Evolutionary conservation across 1,140 invertebrate genomes (phyloP), one percentile per base, ranked within the genome.

Genomic region (Rhopalosiphum padi): DNA sequence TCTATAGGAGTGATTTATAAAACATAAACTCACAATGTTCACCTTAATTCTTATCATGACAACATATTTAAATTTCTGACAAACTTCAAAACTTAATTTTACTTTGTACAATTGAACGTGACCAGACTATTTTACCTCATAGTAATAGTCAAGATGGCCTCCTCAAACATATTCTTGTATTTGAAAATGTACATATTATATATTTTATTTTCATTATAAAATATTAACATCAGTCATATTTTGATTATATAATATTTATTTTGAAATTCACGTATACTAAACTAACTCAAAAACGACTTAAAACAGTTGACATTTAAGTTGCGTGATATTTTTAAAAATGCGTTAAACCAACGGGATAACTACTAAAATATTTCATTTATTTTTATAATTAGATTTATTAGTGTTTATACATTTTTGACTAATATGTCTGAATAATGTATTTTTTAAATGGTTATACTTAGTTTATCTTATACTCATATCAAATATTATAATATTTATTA

Each of bases 31-130:
- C 37, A 43, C 83, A 43, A 85, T 85, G 37, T 85, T 85, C 83
- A 43, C 83, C 41, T 85, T 43, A 85, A 85, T 85, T 85, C 41
- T 41, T 43, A 85, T 85, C 83, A 85, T 41, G 23, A 43, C 8
- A 85, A 15, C 83, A 85, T 41, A 85, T 85, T 85, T 85, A 85
- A 85, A 43, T 85, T 85, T 25, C 9, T 41, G 37, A 43, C 83
- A 85, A 85, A 85, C 83, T 85, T 85, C 23, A 85, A 85, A 85
- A 85, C 83, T 85, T 85, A 85, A 85, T 85, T 85, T 85, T 85
- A 85, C 83, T 85, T 25, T 41, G 23, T 8, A 85, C 41, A 43
- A 43, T 43, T 85, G 83, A 25, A 85, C 83, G 83, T 85, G 83
- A 85, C 83, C 11, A 85, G 83, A 25, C 83, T 85, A 35, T 41